A percentile compares a stretch with the other conserved stretches of the same genome.
These are phyloP conservation scores for Pteronura brasiliensis DNA, from an alignment of 2,113 vertebrate genomes.

Conservation along the genomic window DNA sequence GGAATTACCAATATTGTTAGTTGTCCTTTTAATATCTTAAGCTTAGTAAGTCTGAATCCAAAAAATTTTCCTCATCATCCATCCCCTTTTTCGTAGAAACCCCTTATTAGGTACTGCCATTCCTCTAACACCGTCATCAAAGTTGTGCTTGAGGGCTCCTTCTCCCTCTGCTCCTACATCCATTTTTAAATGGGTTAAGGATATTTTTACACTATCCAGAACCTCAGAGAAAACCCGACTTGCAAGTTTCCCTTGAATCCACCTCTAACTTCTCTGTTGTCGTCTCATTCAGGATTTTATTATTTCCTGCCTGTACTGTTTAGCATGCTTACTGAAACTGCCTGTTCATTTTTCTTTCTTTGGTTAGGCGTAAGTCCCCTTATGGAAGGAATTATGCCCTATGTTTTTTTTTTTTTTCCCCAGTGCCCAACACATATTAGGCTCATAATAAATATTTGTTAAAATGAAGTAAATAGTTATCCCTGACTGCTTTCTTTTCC, in stretches of 20 bases:
- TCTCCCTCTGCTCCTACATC: neutral
- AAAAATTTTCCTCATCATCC: neutral
- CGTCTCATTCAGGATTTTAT: neutral
- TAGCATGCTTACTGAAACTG: neutral
- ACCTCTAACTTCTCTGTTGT: neutral
- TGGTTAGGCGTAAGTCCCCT: neutral
- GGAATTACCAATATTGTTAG: neutral
- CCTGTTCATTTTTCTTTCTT: slow-evolving; percentile 22
- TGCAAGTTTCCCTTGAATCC: neutral
- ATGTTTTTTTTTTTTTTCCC: neutral
- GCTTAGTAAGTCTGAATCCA: neutral
- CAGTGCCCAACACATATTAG: neutral
- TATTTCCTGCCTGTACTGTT: neutral
- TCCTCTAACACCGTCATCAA: neutral
- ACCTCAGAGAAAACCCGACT: neutral
- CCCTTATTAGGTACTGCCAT: neutral
- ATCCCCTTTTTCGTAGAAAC: neutral
- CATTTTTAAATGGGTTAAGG: neutral
- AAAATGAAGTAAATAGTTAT: slow-evolving; percentile 35
- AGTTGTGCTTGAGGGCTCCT: neutral
- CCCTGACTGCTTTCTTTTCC: neutral
- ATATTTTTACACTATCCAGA: neutral
- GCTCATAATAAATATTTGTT: slow-evolving; percentile 39
- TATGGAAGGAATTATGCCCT: slow-evolving; percentile 12
- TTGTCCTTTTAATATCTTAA: neutral